These are phyloP conservation scores for Cotesia vestalis DNA, from an alignment of 1,140 invertebrate species.

Conservation along the genomic window DNA sequence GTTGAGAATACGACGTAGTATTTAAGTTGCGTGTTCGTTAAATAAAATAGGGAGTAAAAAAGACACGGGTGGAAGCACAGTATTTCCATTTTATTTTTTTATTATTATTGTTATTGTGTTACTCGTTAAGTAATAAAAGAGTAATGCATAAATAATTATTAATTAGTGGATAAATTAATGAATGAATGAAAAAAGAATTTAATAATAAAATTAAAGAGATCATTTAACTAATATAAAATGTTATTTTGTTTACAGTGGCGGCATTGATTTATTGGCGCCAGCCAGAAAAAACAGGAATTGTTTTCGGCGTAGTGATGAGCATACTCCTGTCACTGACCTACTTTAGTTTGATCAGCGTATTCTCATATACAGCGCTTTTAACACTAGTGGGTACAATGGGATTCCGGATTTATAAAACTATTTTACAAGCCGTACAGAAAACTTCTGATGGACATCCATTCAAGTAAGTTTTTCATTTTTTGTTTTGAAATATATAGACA, in stretches of 20 bases:
- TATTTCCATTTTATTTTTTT: too few species aligned
- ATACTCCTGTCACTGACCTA: slow-evolving; percentile 91
- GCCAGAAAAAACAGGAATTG: slow-evolving; percentile 91
- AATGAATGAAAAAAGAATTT: not conserved
- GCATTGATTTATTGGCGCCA: slow-evolving; percentile 97
- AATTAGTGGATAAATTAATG: too few species aligned
- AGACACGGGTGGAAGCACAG: slow-evolving; percentile 5
- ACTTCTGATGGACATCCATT: slow-evolving; percentile 97
- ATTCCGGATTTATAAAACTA: slow-evolving; percentile 95
- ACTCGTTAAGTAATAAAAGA: too few species aligned
- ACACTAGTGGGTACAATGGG: slow-evolving; percentile 84
- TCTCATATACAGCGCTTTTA: slow-evolving; percentile 89
- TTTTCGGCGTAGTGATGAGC: slow-evolving; percentile 86
- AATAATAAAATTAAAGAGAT: not conserved
- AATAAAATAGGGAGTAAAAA: slow-evolving; percentile 11
- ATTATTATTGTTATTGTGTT: too few species aligned
- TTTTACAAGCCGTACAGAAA: slow-evolving; percentile 96
- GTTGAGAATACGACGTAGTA: not conserved
- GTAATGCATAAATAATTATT: too few species aligned
- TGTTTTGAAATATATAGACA: too few species aligned
- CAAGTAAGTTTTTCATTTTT: slow-evolving; percentile 75
- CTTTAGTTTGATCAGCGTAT: slow-evolving; percentile 94
- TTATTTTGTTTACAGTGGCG: slow-evolving; percentile 77
- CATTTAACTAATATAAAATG: slow-evolving; percentile 38
- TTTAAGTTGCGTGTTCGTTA: slow-evolving; percentile 9